A percentile compares a stretch with the other conserved stretches of the same genome.
These are phyloP conservation scores for Gorsachius magnificus DNA, from an alignment of 2,797 vertebrate species.

Conservation along the genomic window DNA sequence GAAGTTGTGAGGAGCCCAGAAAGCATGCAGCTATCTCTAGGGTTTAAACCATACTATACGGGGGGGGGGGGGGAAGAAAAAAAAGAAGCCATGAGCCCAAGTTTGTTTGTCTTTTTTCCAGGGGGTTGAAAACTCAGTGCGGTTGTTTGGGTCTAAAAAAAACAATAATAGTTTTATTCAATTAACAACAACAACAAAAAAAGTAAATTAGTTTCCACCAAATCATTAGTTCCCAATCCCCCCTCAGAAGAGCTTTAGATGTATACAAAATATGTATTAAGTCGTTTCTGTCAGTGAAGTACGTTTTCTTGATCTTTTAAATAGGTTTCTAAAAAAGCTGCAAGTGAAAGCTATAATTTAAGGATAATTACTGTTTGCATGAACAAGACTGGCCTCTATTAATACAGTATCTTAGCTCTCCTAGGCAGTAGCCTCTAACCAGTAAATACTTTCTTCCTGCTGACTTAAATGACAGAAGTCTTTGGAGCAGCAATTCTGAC, in stretches of 20 bases:
- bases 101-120: not conserved
- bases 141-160: not conserved
- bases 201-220: not conserved
- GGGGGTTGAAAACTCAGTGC: not conserved
- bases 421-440: not conserved
- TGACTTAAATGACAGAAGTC: not conserved
- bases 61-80: too few species aligned
- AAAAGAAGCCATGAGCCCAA: not conserved
- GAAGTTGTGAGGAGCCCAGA: not conserved
- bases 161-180: not conserved
- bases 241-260: not conserved
- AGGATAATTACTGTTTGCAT: conserved; percentile 38
- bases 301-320: conserved; percentile 36
- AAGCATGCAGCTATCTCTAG: not conserved
- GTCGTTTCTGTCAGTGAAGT: not conserved
- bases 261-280: conserved; percentile 10
- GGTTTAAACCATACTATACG: not conserved
- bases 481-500: not conserved
- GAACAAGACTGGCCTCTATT: conserved; percentile 23
- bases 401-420: not conserved
- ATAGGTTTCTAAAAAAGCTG: conserved; percentile 20
- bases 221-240: not conserved
- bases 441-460: conserved; percentile 1
- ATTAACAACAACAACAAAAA: not conserved
- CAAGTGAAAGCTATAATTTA: not conserved